Evolutionary conservation across 2,888 invertebrate species (phyloP), one percentile per base, ranked within the genome.

Genomic region (Drosophila sordidapex): DNA sequence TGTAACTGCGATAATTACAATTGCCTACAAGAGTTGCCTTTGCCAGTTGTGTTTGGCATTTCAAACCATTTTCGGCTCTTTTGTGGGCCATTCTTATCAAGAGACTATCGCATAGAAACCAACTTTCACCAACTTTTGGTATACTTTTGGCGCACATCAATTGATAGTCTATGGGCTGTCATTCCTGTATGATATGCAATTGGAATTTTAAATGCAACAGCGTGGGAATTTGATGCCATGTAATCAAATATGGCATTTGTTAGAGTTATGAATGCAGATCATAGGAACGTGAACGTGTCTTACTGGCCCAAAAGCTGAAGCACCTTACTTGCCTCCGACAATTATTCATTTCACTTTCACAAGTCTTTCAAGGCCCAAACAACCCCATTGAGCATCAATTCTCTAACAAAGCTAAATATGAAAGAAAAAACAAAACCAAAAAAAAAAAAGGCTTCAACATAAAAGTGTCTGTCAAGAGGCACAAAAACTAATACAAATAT

Each of bases 401-500:
- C 61, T 74, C 53, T 49, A 52, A 48, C 57, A 68, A 68, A 62
- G 27, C 78, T 51, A 46, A 52, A 52, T 52, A 35, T 46, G 62
- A 38, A 59, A 68, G 11, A 7, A 59, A 63, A 51, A 70, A 56
- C 18, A 48, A 53, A 31, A 31, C 8, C 25, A 25, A 25, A 0
- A 66, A 67, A 49, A 40, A 11, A 54, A 70, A 71, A 53, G 82
- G 57, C 70, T 71, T 74, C 79, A 73, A 66, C 54, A 52, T 51
- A 27, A 49, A 70, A 81, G 79, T 71, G 68, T 51, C 63, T 25
- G 15, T 21, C 40, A 57, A 71, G 69, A 38, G 81, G 57, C 60
- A 64, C 48, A 58, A 58, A 64, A 70, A 70, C 67, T 61, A 70
- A 70, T 49, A 76, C 75, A 81, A 81, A 89, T 78, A 81, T 74